Evolutionary conservation across 2,113 vertebrate species (phyloP), one percentile per base, ranked within the genome.

Genomic region (Vireo altiloquus): DNA sequence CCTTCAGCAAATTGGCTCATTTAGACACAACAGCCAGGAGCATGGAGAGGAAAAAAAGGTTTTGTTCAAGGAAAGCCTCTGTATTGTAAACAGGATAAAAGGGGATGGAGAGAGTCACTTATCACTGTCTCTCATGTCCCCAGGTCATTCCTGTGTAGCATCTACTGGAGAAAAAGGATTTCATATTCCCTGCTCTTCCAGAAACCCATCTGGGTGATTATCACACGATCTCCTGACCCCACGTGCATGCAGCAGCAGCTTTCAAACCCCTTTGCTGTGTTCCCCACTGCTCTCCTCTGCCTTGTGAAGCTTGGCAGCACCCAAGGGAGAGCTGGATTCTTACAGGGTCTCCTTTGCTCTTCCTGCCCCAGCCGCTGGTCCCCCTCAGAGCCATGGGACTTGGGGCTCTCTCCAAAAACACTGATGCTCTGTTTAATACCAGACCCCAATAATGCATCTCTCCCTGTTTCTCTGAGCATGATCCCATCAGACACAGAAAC

Each of bases 81-180:
- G 98, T 98, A 96, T 98, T 98, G 98, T 98, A 98, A 98, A 98
- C 98, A 98, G 97, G 96, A 98, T 98, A 98, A 98, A 98, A 98
- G 96, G 95, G 92, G 89, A 89, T 94, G 91, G 95, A 96, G 96
- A 97, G 96, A 96, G 92, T 97, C 96, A 97, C 97, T 98, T 97
- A 98, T 96, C 97, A 95, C 93, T 96, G 96, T 95, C 96, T 98
- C 92, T 97, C 95, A 94, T 97, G 97, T 97, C 98, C 98, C 93
- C 97, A 94, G 98, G 98, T 98, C 97, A 98, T 96, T 71, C 79
- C 91, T 96, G 95, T 94, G 91, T 85, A 96, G 84, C 92, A 90
- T 78, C 95, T 91, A 91, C 89, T 60, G 79, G 91, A 85, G 81
- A 84, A 95, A 97, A 95, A 94, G 87, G 79, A 96, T 96, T 97